Evolutionary conservation across 2,888 invertebrate genomes (phyloP).

Genomic region (Exephanes ischioxanthus): DNA sequence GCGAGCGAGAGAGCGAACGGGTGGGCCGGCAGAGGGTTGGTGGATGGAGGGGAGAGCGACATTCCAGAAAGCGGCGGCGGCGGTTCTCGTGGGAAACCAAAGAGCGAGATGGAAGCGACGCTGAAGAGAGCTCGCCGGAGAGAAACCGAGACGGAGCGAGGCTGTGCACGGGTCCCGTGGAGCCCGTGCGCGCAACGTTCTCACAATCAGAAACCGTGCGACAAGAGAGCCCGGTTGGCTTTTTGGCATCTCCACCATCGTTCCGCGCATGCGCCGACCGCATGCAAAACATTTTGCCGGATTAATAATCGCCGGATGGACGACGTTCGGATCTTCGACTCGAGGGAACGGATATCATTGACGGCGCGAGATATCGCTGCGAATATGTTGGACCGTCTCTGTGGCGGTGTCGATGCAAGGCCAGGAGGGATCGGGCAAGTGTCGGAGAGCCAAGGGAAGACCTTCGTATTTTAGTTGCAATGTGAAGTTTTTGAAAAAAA

Average conservation of each 20-base stretch:
- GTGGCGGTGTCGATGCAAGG: too few relatives aligned
- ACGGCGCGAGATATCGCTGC: neutral
- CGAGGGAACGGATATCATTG: neutral
- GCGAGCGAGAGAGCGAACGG: slow-evolving; percentile 69
- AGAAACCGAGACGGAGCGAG: slow-evolving; percentile 65
- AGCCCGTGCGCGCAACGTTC: slow-evolving; percentile 52
- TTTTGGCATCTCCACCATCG: slow-evolving; percentile 43
- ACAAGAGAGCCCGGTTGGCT: slow-evolving; percentile 41
- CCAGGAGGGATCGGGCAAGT: too few relatives aligned
- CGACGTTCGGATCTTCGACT: neutral
- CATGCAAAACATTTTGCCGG: slow-evolving; percentile 40
- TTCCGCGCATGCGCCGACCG: slow-evolving; percentile 13
- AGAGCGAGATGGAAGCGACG: slow-evolving; percentile 77
- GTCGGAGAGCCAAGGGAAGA: too few relatives aligned
- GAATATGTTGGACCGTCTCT: neutral
- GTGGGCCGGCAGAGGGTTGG: slow-evolving; percentile 68
- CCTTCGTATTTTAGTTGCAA: too few relatives aligned
- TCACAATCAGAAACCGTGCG: slow-evolving; percentile 63
- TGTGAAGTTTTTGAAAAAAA: too few relatives aligned
- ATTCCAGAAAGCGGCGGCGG: slow-evolving; percentile 84
- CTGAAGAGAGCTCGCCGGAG: slow-evolving; percentile 59
- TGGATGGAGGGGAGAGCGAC: slow-evolving; percentile 81
- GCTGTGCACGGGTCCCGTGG: slow-evolving; percentile 47
- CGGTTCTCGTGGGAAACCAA: slow-evolving; percentile 84
- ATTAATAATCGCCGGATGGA: neutral